Evolutionary conservation across 2,888 invertebrate genomes (phyloP), one percentile per base, ranked within the genome.

Genomic region (Andrena chrysosceles): DNA sequence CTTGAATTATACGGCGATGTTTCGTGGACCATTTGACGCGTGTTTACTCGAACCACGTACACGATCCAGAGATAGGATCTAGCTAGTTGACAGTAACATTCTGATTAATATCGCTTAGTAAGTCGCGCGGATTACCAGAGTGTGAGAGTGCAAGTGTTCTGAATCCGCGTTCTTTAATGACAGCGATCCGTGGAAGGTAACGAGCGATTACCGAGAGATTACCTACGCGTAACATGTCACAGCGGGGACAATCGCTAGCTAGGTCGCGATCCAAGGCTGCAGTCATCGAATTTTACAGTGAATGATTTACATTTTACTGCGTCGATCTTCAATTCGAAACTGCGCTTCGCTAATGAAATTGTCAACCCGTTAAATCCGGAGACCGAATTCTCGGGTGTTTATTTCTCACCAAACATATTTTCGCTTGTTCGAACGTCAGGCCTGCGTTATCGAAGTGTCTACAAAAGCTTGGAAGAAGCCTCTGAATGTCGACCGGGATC

Each of bases 111-210:
- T 8, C 23, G 42, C 35, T 42, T 26, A 23, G 20, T 10, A 35
- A 33, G 20, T 62, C 20, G 33, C 62, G 10, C 1, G 20, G 8
- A 10, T 35, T 20, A 1, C 49, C 3, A 16, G 23, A 31, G 26
- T 52, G 33, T 13, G 20, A 48, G 23, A 29, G 23, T 49, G 60
- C 8, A 26, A 70, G 23, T 10, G 64, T 26, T 64, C 59, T 63
- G 42, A 31, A 67, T 54, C 29, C 48, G 20, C 48, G 48, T 73
- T 64, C 64, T 71, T 72, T 77, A 83, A 83, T 83, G 76, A 85
- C 66, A 74, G 77, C 62, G 74, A 54, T 63, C 66, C 63, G 49
- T 66, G 83, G 72, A 80, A 83, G 80, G 79, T 60, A 84, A 76
- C 59, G 66, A 70, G 62, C 74, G 48, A 60, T 66, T 62, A 62